A percentile compares a stretch with the other conserved stretches of the same genome.
Conservation (phyloP, 2,113 vertebrate genomes). For the Pyxicephalus adspersus region DNA sequence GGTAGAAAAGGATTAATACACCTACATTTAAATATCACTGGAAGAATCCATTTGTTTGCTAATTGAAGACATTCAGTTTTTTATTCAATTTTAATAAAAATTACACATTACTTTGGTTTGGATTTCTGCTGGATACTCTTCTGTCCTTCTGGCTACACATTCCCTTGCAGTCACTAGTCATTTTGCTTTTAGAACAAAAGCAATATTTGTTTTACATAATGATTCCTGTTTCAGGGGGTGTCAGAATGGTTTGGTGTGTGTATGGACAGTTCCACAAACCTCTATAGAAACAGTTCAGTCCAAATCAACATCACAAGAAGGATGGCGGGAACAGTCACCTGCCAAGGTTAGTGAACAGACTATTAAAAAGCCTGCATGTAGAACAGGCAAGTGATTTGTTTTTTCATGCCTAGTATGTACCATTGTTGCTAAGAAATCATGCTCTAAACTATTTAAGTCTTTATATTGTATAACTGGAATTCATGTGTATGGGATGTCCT, state of each 20-base stretch:
- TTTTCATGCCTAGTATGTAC: neutral
- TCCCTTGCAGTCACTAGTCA: too few species aligned
- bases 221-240: conserved; percentile 81
- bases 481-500: neutral
- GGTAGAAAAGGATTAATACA: too few species aligned
- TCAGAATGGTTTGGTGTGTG: conserved; percentile 91
- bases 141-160: too few species aligned
- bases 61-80: too few species aligned
- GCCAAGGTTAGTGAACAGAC: conserved; percentile 67
- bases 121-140: too few species aligned
- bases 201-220: neutral
- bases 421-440: too few species aligned
- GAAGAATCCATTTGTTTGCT: too few species aligned
- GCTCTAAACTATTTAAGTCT: neutral
- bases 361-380: neutral
- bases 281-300: conserved; percentile 70
- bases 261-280: conserved; percentile 91
- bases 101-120: too few species aligned
- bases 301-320: conserved; percentile 72
- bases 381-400: neutral
- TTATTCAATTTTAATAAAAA: too few species aligned
- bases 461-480: neutral
- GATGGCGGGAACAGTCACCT: conserved; percentile 85
- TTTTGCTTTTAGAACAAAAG: too few species aligned
- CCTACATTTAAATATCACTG: too few species aligned